Conservation (phyloP, 2,888 invertebrate species). For the Pristionchus entomophagus region DNA sequence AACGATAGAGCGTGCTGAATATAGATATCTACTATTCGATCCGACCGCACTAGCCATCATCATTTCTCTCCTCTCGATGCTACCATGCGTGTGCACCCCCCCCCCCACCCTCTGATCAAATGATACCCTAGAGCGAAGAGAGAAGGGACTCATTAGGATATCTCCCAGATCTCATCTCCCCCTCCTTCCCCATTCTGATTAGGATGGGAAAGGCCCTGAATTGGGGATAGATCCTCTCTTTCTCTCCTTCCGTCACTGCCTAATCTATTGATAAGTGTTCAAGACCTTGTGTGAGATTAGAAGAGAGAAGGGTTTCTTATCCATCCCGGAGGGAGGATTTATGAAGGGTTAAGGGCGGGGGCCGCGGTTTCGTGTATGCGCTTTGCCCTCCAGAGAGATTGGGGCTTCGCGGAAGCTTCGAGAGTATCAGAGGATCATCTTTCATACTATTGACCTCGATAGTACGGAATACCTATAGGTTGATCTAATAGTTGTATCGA, state of each 20-base stretch:
- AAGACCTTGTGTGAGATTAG: not conserved
- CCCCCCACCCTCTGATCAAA: too few relatives aligned
- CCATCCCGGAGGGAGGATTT: not conserved
- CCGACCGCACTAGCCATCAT: too few relatives aligned
- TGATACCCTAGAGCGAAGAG: not conserved
- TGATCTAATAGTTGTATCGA: too few relatives aligned
- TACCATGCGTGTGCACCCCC: too few relatives aligned
- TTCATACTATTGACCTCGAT: too few relatives aligned
- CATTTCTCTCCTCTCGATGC: not conserved
- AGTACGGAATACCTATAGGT: too few relatives aligned
- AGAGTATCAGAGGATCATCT: too few relatives aligned
- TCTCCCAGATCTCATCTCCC: not conserved
- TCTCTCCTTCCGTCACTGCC: not conserved
- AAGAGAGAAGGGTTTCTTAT: not conserved
- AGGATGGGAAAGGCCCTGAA: conserved; percentile 27
- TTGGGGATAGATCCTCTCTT: not conserved
- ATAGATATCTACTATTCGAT: too few relatives aligned
- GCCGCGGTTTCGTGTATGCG: not conserved
- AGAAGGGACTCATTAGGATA: conserved; percentile 8
- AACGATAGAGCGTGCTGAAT: too few relatives aligned
- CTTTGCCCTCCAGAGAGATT: not conserved
- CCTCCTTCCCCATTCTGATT: not conserved
- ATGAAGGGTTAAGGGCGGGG: not conserved
- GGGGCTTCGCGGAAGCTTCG: not conserved
- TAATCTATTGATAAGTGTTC: conserved; percentile 18